Evolutionary conservation across 1,140 invertebrate species (phyloP), one percentile per base, ranked within the genome.

Genomic region (Bombus consobrinus): DNA sequence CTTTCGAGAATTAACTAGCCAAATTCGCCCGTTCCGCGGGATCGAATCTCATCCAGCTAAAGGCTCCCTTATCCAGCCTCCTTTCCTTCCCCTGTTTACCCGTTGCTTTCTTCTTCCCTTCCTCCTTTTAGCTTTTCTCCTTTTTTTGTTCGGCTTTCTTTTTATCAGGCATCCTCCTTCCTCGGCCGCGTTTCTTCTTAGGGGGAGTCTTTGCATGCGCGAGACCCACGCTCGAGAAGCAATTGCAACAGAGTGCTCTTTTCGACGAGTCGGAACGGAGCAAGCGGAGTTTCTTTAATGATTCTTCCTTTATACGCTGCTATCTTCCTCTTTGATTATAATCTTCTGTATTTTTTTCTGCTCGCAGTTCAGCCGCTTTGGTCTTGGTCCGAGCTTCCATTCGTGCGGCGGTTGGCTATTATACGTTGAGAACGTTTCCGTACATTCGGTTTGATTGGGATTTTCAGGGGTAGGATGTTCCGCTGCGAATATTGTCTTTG

Each of bases 1-100:
- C 87, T 78, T 91, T 85, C 71, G 71, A 83, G 90, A 91, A 91
- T 91, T 91, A 91, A 85, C 82, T 90, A 91, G 88, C 91, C 88
- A 91, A 91, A 91, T 91, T 91, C 66, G 75, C 76, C 83, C 73
- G 83, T 76, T 88, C 75, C 88, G 53, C 72, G 47, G 64, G 87
- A 87, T 91, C 90, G 88, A 91, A 91, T 91, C 87, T 91, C 88
- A 90, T 91, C 75, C 83, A 32, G 62, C 82, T 91, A 88, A 90
- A 90, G 88, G 83, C 74, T 37, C 76, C 86, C 85, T 83, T 79
- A 83, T 69, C 69, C 82, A 37, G 22, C 71, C 62, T 64, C 81
- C 39, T 64, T 66, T 72, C 53, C 57, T 59, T 25, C n/a, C 28
- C 10, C 47, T 59, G 71, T 84, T 68, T 59, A 34, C 82, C 47